phyloP scores from a whole-genome alignment of 2,797 vertebrate genomes.

The Monodelphis domestica region DNA sequence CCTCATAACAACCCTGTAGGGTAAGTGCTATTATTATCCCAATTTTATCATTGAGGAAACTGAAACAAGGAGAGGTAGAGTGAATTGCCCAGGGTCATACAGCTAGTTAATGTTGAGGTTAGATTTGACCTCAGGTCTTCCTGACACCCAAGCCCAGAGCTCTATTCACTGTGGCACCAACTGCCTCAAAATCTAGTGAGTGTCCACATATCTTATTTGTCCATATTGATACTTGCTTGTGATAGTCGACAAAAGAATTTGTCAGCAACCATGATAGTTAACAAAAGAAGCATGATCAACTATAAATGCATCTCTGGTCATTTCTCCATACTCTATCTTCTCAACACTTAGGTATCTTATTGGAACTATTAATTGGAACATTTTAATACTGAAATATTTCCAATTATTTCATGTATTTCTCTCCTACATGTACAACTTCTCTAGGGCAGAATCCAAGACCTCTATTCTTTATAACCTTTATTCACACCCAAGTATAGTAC shows the following conservation, averaged over 20 bases:
- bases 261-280: neutral
- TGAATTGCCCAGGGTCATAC: neutral
- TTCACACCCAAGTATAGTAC: neutral
- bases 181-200: neutral
- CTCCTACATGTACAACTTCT: neutral
- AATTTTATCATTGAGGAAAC: neutral
- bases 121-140: neutral
- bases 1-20: neutral
- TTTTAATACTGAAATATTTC: neutral
- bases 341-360: neutral
- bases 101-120: neutral
- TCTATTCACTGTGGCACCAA: neutral
- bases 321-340: constrained; percentile 22
- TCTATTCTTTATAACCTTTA: neutral
- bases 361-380: neutral
- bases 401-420: neutral
- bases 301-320: neutral
- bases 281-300: neutral
- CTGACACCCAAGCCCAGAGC: neutral
- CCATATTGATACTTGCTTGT: neutral
- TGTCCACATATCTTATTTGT: neutral
- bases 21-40: neutral
- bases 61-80: neutral
- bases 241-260: neutral
- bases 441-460: neutral